Evolutionary conservation across 2,888 invertebrate species (phyloP).

Genomic region (Pristionchus entomophagus): DNA sequence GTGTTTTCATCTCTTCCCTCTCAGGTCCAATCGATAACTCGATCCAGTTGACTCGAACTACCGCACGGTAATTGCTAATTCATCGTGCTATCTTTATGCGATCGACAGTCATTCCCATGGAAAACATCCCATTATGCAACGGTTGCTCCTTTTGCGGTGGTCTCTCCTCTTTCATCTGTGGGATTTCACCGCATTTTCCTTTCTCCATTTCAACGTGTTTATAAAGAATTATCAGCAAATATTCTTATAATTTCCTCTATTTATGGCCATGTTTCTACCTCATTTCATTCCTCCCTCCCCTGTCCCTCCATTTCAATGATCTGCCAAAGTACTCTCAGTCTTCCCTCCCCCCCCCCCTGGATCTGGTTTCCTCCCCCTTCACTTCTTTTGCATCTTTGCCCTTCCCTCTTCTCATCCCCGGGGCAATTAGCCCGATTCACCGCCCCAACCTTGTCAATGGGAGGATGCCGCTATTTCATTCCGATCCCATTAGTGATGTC

Average conservation of each 20-base stretch:
- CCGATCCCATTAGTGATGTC: constrained; percentile 25
- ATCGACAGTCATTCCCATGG: not conserved
- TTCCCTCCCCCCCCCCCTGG: not conserved
- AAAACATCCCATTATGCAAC: not conserved
- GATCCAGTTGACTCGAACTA: not conserved
- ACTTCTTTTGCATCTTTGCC: not conserved
- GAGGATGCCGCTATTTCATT: not conserved
- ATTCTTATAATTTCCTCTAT: too few species aligned
- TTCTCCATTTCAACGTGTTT: not conserved
- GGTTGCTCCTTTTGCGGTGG: not conserved
- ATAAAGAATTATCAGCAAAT: too few species aligned
- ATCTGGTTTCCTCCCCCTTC: not conserved
- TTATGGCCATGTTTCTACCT: not conserved
- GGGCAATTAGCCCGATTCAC: constrained; percentile 36
- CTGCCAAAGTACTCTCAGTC: too few species aligned
- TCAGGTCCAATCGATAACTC: not conserved
- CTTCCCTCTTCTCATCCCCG: not conserved
- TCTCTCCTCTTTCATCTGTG: not conserved
- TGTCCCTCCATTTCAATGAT: too few species aligned
- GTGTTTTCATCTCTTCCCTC: not conserved
- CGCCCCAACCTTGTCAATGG: constrained; percentile 1
- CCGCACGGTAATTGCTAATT: not conserved
- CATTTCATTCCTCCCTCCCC: not conserved
- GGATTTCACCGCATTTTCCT: not conserved
- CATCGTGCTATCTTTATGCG: not conserved